Percentiles rank a stretch among this genome's conserved stretches.
Conservation (phyloP, 1,140 invertebrate genomes). For the Papilio dardanus region DNA sequence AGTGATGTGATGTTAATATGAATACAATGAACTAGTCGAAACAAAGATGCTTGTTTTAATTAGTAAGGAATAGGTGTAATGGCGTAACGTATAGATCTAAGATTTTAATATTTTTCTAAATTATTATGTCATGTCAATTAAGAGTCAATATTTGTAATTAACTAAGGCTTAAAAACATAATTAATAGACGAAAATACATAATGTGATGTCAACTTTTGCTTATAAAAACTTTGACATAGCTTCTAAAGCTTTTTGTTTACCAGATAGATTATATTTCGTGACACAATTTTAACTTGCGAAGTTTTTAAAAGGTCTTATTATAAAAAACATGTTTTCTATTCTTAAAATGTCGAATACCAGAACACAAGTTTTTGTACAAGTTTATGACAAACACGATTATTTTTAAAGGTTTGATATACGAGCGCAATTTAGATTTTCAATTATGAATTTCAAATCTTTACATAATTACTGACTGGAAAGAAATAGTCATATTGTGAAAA, state of each 20-base stretch:
- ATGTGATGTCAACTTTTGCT: background rate
- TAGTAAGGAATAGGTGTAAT: no score
- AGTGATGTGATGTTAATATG: background rate
- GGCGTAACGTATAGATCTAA: no score
- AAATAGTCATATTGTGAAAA: background rate
- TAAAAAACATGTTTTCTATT: background rate
- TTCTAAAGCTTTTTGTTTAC: background rate
- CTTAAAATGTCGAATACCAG: background rate
- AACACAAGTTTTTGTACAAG: no score
- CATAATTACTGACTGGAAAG: no score
- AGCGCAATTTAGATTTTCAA: no score
- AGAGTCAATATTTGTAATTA: no score
- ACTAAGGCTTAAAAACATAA: background rate
- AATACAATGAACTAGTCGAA: no score
- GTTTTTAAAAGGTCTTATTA: constrained; percentile 15
- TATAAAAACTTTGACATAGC: background rate
- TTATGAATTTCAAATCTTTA: no score
- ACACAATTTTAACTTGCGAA: background rate
- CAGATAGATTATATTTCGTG: background rate
- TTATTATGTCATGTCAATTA: no score
- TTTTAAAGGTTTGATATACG: no score
- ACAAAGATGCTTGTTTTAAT: background rate
- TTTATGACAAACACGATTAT: no score
- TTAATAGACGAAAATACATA: background rate
- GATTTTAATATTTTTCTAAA: no score